phyloP scores from a whole-genome alignment of 2,888 invertebrate species.

The Leptinotarsa rubiginosa region DNA sequence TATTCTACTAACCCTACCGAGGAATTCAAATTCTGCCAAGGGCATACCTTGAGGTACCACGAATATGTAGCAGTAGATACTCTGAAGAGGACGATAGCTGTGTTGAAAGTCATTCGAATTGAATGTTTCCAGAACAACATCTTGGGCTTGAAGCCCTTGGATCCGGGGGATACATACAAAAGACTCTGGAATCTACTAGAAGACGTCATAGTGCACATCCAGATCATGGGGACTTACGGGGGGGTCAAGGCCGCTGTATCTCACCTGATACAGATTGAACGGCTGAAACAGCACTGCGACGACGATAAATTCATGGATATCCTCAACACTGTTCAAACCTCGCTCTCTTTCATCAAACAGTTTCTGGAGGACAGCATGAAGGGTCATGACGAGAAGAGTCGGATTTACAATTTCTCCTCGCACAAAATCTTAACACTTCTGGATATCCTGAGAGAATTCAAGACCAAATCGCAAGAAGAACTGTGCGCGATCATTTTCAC shows the following conservation, averaged over 20 bases:
- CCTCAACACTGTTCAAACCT: conserved; percentile 63
- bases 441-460: conserved; percentile 72
- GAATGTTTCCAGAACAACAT: conserved; percentile 36
- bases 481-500: conserved; percentile 81
- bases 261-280: conserved; percentile 73
- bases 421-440: conserved; percentile 73
- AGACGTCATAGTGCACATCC: conserved; percentile 52
- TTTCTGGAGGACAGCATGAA: conserved; percentile 70
- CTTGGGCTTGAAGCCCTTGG: conserved; percentile 52
- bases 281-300: conserved; percentile 58
- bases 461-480: conserved; percentile 65
- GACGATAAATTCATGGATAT: conserved; percentile 45
- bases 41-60: conserved; percentile 19
- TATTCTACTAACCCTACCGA: conserved; percentile 69
- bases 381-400: conserved; percentile 63
- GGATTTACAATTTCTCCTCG: conserved; percentile 72
- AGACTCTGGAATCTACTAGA: conserved; percentile 54
- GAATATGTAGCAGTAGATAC: conserved; percentile 42
- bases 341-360: conserved; percentile 67
- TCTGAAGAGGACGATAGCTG: conserved; percentile 44
- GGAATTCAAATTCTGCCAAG: conserved; percentile 54
- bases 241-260: conserved; percentile 72
- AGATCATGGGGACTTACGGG: conserved; percentile 71
- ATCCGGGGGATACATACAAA: conserved; percentile 52
- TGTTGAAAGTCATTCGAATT: conserved; percentile 48